phyloP scores from a whole-genome alignment of 2,888 invertebrate genomes.

The Allygus modestus region DNA sequence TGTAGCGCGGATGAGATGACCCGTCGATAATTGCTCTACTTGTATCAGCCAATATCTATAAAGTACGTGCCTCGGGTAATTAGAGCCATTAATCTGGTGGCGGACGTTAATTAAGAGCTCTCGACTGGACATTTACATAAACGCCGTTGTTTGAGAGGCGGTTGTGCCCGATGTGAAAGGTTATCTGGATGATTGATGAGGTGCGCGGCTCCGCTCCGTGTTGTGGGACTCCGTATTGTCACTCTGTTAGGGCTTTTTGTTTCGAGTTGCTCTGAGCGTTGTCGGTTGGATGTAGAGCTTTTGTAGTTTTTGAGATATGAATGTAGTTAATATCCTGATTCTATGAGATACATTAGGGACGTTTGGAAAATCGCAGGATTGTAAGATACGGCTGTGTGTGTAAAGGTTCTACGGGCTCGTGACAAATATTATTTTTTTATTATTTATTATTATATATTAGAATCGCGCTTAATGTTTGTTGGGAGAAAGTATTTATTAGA shows the following conservation, averaged over 20 bases:
- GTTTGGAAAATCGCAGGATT: no score
- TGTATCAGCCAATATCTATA: constrained; percentile 53
- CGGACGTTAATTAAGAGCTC: constrained; percentile 46
- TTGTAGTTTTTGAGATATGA: no score
- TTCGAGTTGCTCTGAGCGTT: no score
- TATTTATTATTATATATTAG: no score
- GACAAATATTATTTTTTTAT: no score
- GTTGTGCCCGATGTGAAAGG: constrained; percentile 18
- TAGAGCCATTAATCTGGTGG: constrained; percentile 32
- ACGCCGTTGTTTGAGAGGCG: constrained; percentile 51
- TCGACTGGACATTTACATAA: constrained; percentile 47
- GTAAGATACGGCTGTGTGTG: no score
- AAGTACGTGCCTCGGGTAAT: constrained; percentile 46
- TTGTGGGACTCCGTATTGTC: not conserved
- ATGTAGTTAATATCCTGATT: no score
- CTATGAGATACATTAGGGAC: no score
- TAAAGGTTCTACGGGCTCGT: no score
- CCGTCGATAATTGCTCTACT: constrained; percentile 41
- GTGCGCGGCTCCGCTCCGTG: not conserved
- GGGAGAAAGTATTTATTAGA: no score
- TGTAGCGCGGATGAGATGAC: not conserved
- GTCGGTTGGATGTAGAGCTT: no score
- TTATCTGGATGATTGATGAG: constrained; percentile 43
- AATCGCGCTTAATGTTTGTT: no score
- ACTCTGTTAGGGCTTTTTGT: not conserved